Evolutionary conservation across 1,140 invertebrate genomes (phyloP).

Genomic region (Caerostris darwini): DNA sequence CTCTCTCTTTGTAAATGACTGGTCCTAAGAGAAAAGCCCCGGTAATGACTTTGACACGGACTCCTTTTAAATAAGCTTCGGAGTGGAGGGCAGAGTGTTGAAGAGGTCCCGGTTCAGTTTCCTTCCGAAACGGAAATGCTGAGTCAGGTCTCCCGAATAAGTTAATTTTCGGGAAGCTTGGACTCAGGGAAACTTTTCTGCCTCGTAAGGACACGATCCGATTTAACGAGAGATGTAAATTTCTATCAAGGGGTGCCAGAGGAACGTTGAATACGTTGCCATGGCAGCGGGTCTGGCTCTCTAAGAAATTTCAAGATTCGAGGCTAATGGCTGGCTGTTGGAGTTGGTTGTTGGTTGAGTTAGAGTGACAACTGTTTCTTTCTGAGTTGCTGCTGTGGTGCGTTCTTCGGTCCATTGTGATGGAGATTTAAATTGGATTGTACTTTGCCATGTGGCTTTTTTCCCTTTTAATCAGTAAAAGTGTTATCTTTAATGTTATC

Average conservation of each 20-base stretch:
- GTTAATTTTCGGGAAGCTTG: slow-evolving; percentile 43
- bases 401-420: no score
- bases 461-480: no score
- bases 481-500: no score
- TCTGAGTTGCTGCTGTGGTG: no score
- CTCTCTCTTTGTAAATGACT: background rate
- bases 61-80: slow-evolving; percentile 21
- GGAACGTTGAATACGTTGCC: slow-evolving; percentile 21
- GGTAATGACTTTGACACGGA: slow-evolving; percentile 43
- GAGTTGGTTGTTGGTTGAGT: slow-evolving; percentile 19
- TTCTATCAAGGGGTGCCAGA: slow-evolving; percentile 28
- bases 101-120: background rate
- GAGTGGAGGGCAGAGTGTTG: slow-evolving; percentile 8
- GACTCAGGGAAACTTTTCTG: slow-evolving; percentile 32
- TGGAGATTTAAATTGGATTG: no score
- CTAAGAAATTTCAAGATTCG: background rate
- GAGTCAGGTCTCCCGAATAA: slow-evolving; percentile 10
- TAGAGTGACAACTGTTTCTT: background rate
- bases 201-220: slow-evolving; percentile 47
- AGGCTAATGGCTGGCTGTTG: slow-evolving; percentile 20
- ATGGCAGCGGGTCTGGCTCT: background rate
- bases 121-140: slow-evolving; percentile 24
- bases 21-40: background rate
- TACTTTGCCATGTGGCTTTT: no score
- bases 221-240: slow-evolving; percentile 52